Evolutionary conservation across 2,113 vertebrate genomes (phyloP).

Genomic region (Jacana jacana): DNA sequence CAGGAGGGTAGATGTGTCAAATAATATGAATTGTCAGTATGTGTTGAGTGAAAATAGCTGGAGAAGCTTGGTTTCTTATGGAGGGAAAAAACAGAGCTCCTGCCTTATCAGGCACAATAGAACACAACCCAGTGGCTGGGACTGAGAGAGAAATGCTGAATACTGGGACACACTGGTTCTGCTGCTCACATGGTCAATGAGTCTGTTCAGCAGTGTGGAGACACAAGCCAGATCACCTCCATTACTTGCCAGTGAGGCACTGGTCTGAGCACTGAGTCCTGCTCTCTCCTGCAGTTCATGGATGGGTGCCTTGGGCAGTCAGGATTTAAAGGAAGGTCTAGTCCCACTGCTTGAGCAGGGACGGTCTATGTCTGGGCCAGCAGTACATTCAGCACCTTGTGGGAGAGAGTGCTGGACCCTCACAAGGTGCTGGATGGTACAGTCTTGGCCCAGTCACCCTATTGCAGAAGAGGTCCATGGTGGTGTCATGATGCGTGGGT

Average conservation of each 20-base stretch:
- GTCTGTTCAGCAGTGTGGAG: not conserved
- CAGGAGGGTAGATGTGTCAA: not conserved
- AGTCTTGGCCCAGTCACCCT: fast-evolving
- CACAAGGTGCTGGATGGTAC: not conserved
- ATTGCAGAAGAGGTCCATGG: fast-evolving
- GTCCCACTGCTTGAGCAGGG: not conserved
- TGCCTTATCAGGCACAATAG: not conserved
- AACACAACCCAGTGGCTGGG: not conserved
- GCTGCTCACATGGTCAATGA: not conserved
- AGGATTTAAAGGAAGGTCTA: not conserved
- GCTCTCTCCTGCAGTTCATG: not conserved
- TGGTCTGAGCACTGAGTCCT: not conserved
- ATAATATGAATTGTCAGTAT: not conserved
- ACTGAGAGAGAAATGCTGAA: not conserved
- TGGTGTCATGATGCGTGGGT: not conserved
- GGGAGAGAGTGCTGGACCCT: not conserved
- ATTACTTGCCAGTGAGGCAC: not conserved
- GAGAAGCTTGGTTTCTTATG: not conserved
- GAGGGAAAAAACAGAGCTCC: not conserved
- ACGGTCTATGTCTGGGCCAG: not conserved
- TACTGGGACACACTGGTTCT: not conserved
- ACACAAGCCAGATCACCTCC: not conserved
- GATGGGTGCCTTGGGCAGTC: not conserved
- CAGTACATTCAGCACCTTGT: not conserved
- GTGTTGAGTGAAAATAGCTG: not conserved